A percentile compares a stretch with the other conserved stretches of the same genome.
Evolutionary conservation across 2,797 vertebrate species (phyloP).

Genomic region (Protonibea diacanthus): DNA sequence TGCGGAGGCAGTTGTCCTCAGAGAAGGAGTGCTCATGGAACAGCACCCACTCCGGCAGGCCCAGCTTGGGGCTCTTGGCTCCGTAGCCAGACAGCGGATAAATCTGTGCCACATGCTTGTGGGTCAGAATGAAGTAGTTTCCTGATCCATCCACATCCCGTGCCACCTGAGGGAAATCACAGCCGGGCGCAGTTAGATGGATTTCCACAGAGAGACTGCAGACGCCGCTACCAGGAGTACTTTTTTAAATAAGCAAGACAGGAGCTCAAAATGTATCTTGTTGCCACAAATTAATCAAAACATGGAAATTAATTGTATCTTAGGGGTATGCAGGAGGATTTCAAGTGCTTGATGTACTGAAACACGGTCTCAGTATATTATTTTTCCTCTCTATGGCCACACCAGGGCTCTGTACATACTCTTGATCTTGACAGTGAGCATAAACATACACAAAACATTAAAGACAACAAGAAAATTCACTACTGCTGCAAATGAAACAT

Average conservation of each 20-base stretch:
- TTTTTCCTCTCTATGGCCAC: too few species aligned
- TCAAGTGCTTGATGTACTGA: too few species aligned
- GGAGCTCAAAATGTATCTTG: not conserved
- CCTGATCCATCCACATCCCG: constrained; percentile 93
- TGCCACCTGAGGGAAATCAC: constrained; percentile 83
- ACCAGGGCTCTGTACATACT: too few species aligned
- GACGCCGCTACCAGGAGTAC: not conserved
- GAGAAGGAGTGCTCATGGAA: constrained; percentile 91
- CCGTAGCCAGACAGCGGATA: constrained; percentile 89
- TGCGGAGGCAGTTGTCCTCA: constrained; percentile 90
- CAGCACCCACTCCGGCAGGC: constrained; percentile 91
- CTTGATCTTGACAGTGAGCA: not conserved
- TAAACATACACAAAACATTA: not conserved
- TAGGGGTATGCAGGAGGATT: too few species aligned
- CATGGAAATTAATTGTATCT: too few species aligned
- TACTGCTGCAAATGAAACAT: not conserved
- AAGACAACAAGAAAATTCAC: not conserved
- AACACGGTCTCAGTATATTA: too few species aligned
- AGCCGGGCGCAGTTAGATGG: constrained; percentile 24
- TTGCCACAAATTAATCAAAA: too few species aligned
- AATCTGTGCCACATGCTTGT: constrained; percentile 93
- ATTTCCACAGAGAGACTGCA: not conserved
- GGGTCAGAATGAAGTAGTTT: constrained; percentile 92
- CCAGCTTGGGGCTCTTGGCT: constrained; percentile 80
- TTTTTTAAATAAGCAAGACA: not conserved